Conservation (phyloP, 2,888 invertebrate species). For the Euproctis similis region DNA sequence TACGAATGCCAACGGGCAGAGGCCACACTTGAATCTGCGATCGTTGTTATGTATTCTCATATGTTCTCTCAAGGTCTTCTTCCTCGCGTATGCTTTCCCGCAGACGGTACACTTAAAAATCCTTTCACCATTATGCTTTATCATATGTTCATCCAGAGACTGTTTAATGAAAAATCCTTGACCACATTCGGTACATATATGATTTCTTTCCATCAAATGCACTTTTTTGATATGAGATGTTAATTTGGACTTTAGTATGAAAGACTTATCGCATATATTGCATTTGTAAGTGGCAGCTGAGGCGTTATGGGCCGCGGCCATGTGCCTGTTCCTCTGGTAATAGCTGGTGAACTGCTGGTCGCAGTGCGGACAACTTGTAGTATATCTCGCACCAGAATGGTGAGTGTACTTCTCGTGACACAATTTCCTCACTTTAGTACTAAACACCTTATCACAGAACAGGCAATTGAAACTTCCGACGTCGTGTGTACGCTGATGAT, state of each 20-base stretch:
- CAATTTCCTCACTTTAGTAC: conserved; percentile 41
- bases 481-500: conserved; percentile 54
- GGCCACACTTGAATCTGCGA: conserved; percentile 54
- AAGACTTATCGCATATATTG: conserved; percentile 58
- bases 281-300: conserved; percentile 55
- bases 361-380: conserved; percentile 57
- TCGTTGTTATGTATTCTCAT: conserved; percentile 67
- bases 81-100: conserved; percentile 54
- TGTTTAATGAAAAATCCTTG: conserved; percentile 62
- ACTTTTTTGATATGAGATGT: conserved; percentile 62
- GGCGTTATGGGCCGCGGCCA: conserved; percentile 52
- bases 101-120: conserved; percentile 57
- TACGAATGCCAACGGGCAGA: conserved; percentile 53
- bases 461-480: conserved; percentile 49
- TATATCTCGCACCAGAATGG: conserved; percentile 47
- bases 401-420: conserved; percentile 64
- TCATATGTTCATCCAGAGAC: conserved; percentile 58
- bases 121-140: conserved; percentile 57
- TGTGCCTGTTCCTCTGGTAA: conserved; percentile 56
- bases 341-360: conserved; percentile 55
- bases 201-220: conserved; percentile 60
- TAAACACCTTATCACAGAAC: conserved; percentile 55
- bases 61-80: conserved; percentile 58
- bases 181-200: conserved; percentile 56
- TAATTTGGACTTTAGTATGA: conserved; percentile 55